Base-by-base conservation (phyloP, 2,113 vertebrate species). In the Sterna hirundo region DNA sequence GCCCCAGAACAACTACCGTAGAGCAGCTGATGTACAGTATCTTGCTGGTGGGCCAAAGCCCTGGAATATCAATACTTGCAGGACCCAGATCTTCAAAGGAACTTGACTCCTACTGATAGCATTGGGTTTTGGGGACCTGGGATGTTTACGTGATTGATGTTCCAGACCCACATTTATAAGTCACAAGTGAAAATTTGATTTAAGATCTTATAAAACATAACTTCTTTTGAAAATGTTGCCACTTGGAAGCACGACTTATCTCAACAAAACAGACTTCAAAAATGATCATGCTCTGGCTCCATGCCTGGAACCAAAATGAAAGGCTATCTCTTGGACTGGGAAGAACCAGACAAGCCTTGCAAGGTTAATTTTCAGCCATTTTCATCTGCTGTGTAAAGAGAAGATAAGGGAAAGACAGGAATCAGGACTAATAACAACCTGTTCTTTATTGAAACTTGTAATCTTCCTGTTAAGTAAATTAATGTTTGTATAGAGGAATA, bases 191-290 rank as follows among this genome's bases (percentile, higher is more conserved):
- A 92, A 82, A 93, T 79, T 72, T 82, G 81, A 87, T 89, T 86
- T 91, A 55, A 75, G 65, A 47, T 36, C 87, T 72, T 76, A 36
- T 0, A 57, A 86, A 69, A 17, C 2, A 1, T 32, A 66, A 55
- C 15, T 55, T 83, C 38, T 85, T 83, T 83, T 75, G 76, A 86
- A 94, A 86, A 64, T 40, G 14, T 57, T 82, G 19, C 69, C 68
- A 86, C 57, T 84, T 91, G 69, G 80, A 93, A 81, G 83, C 83
- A 85, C 61, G 49, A 95, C 65, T 94, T 95, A 95, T 94, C 96
- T 92, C 21, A 8, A 54, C 52, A 68, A 91, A 94, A 55, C 74
- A 94, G 74, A 44, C 74, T 87, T 92, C 76, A 74, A 44, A 94
- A 79, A 22, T 34, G 25, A 89, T 94, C 77, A 32, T 79, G 12